Percentiles rank a stretch among this genome's conserved stretches.
These are phyloP conservation scores for Echinops telfairi DNA, from an alignment of 2,113 vertebrate species.

Conservation along the genomic window DNA sequence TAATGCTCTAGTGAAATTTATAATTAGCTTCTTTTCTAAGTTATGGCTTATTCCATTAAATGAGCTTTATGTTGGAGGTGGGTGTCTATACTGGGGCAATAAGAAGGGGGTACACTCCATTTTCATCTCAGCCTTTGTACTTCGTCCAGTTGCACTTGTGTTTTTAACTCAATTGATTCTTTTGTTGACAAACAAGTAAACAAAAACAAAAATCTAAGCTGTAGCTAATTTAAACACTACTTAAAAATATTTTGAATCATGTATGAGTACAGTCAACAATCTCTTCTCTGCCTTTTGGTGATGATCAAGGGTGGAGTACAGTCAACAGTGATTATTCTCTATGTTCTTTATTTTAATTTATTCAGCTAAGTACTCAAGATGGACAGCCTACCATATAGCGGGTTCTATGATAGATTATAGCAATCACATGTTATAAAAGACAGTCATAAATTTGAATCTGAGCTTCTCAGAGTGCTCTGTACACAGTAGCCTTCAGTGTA, in stretches of 20 bases:
- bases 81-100: not conserved
- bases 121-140: not conserved
- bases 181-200: not conserved
- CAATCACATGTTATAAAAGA: not conserved
- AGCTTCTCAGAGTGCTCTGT: not conserved
- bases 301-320: not conserved
- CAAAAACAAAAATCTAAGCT: not conserved
- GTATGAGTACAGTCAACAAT: no score
- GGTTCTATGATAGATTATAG: not conserved
- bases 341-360: not conserved
- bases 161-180: not conserved
- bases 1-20: not conserved
- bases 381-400: not conserved
- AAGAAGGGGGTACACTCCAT: not conserved
- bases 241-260: not conserved
- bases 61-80: not conserved
- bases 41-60: not conserved
- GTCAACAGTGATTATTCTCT: not conserved
- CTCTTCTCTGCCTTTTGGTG: no score
- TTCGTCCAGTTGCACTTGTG: not conserved
- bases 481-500: not conserved
- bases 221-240: conserved; percentile 7
- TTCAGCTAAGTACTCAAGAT: not conserved
- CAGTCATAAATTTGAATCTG: not conserved
- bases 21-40: not conserved